phyloP scores from a whole-genome alignment of 2,888 invertebrate genomes.

The Pheosia gnoma region DNA sequence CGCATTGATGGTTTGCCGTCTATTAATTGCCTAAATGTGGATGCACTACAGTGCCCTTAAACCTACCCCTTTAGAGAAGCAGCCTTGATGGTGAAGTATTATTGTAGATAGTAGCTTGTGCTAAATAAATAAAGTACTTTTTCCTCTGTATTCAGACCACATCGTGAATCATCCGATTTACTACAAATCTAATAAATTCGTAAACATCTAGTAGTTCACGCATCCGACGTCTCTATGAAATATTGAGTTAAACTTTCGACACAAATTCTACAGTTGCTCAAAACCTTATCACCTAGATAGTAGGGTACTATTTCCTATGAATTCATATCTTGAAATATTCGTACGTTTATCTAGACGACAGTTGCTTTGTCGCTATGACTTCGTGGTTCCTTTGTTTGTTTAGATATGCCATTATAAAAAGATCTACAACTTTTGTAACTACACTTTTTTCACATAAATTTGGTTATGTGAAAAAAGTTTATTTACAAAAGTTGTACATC shows the following conservation, averaged over 20 bases:
- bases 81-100: no score
- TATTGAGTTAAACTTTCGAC: constrained; percentile 53
- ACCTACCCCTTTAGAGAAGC: no score
- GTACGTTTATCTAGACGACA: constrained; percentile 28
- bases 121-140: no score
- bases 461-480: no score
- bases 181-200: constrained; percentile 26
- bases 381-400: constrained; percentile 58
- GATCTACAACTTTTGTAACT: no score
- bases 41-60: no score
- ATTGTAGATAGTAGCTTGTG: no score
- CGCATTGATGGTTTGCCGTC: no score
- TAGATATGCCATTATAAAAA: constrained; percentile 32
- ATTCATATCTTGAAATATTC: background rate
- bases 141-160: no score
- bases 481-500: no score
- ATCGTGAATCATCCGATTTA: background rate
- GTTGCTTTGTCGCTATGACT: constrained; percentile 52
- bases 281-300: rapidly evolving
- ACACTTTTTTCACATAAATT: no score
- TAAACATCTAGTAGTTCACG: constrained; percentile 37
- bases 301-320: constrained; percentile 16
- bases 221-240: constrained; percentile 56
- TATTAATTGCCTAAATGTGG: no score
- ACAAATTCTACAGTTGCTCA: constrained; percentile 8